Evolutionary conservation across 1,140 invertebrate genomes (phyloP), one percentile per base, ranked within the genome.

Genomic region (Aphelinus certus): DNA sequence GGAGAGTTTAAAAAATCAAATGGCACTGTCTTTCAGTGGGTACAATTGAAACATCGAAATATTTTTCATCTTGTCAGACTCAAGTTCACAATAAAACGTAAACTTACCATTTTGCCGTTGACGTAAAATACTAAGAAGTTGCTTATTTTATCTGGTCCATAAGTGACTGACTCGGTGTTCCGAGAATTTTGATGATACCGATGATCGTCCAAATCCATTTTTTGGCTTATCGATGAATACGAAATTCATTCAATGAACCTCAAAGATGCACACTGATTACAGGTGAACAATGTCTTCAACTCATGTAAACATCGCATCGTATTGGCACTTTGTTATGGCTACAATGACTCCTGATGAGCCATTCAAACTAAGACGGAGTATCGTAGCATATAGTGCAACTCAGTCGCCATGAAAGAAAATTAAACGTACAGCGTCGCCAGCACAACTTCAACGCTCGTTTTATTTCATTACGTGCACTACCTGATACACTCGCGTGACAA

Each of bases 71-170:
- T 26, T 26, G 26, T 26, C 26, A 26, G 26, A 26, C 26, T 26
- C 26, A 26, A 26, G 26, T 26, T 26, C 26, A 26, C 26, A 26
- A 26, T 26, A 26, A 71, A 3, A 67, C 63, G n/a, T 51, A 73
- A 58, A 26, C 69, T 77, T 87, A 89, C 88, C 86, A 88, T 86
- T 73, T 83, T 84, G 48, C 85, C 86, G 76, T 88, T 88, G 2
- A 88, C 83, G 51, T 84, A 88, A 75, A 88, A 88, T 5, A 87
- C 75, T 4, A 88, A 81, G 2, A 73, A 84, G 10, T 77, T 76
- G 49, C 76, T 81, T n/a, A 78, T 71, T 75, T 77, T 75, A 48
- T 65, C 47, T 7, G 6, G 43, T 43, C 62, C 3, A 48, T 10
- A n/a, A 49, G 5, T 26, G 48, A 63, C 49, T 9, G 6, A 3